These are phyloP conservation scores for Sebastes matsubarae DNA, from an alignment of 2,797 vertebrate species.

Conservation along the genomic window DNA sequence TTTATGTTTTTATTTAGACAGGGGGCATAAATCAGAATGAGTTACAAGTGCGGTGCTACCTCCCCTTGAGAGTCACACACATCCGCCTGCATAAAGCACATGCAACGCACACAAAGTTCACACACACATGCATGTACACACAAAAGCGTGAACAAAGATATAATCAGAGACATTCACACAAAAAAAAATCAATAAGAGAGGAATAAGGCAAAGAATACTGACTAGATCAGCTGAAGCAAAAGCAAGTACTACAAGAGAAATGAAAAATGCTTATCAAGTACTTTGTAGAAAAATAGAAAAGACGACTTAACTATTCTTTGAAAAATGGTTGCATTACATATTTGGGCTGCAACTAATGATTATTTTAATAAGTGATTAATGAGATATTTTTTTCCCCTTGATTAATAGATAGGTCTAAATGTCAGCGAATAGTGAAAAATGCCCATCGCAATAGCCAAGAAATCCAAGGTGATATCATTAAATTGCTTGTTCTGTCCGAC, in stretches of 20 bases:
- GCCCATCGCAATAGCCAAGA: background rate
- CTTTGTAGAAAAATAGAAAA: background rate
- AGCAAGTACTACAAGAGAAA: background rate
- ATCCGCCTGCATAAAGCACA: constrained; percentile 45
- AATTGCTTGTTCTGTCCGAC: background rate
- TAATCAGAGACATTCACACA: constrained; percentile 49
- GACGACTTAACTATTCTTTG: background rate
- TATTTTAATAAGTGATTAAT: background rate
- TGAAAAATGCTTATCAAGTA: background rate
- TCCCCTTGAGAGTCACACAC: constrained; percentile 68
- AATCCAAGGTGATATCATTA: background rate
- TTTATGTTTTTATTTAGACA: constrained; percentile 86
- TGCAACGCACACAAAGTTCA: constrained; percentile 46
- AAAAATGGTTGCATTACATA: background rate
- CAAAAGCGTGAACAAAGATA: constrained; percentile 28
- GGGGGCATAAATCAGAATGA: constrained; percentile 85
- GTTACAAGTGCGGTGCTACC: constrained; percentile 79
- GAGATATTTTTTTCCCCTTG: accelerated
- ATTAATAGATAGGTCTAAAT: background rate
- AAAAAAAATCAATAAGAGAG: constrained; percentile 43
- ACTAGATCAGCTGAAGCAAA: constrained; percentile 28
- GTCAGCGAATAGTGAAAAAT: background rate
- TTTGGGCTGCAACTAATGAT: background rate
- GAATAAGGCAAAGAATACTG: constrained; percentile 39
- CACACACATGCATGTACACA: constrained; percentile 33